A percentile compares a stretch with the other conserved stretches of the same genome.
Evolutionary conservation across 1,140 invertebrate genomes (phyloP).

Genomic region (Telenomus remus): DNA sequence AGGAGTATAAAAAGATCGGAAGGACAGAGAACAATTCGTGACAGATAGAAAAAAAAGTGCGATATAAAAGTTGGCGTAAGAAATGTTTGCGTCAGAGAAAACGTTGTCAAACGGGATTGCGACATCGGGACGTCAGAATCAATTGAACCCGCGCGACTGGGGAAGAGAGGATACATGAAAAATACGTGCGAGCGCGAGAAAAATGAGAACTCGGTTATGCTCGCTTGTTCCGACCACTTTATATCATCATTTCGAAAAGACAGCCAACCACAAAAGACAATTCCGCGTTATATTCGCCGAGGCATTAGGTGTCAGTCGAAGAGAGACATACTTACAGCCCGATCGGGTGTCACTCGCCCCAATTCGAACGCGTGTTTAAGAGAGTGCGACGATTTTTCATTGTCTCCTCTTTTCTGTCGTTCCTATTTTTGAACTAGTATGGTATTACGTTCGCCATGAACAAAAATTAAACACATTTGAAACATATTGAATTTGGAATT

Average conservation of each 20-base stretch:
- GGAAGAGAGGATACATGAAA: slow-evolving; percentile 3
- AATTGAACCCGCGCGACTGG: slow-evolving; percentile 38
- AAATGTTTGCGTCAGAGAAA: slow-evolving; percentile 9
- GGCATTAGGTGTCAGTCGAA: slow-evolving; percentile 34
- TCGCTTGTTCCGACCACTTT: slow-evolving; percentile 28
- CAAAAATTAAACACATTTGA: too few relatives aligned
- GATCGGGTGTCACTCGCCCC: slow-evolving; percentile 42
- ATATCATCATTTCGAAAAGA: slow-evolving; percentile 39
- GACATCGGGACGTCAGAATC: slow-evolving; percentile 34
- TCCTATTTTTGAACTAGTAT: too few relatives aligned
- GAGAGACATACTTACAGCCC: slow-evolving; percentile 31
- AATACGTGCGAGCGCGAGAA: slow-evolving; percentile 14
- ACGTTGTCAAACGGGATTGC: slow-evolving; percentile 34
- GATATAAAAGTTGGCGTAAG: slow-evolving; percentile 5
- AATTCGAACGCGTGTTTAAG: slow-evolving; percentile 36
- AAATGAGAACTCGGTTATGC: slow-evolving; percentile 7
- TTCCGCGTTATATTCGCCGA: slow-evolving; percentile 32
- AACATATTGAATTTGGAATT: too few relatives aligned
- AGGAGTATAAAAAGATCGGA: slow-evolving; percentile 1
- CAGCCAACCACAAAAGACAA: slow-evolving; percentile 35
- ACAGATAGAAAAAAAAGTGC: slow-evolving; percentile 2
- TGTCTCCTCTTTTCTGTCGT: slow-evolving; percentile 31
- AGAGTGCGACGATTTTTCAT: slow-evolving; percentile 40
- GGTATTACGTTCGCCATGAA: too few relatives aligned
- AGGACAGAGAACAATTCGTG: background rate